A percentile compares a stretch with the other conserved stretches of the same genome.
Conservation (phyloP, 2,888 invertebrate genomes). For the Cataglyphis altisquamis region DNA sequence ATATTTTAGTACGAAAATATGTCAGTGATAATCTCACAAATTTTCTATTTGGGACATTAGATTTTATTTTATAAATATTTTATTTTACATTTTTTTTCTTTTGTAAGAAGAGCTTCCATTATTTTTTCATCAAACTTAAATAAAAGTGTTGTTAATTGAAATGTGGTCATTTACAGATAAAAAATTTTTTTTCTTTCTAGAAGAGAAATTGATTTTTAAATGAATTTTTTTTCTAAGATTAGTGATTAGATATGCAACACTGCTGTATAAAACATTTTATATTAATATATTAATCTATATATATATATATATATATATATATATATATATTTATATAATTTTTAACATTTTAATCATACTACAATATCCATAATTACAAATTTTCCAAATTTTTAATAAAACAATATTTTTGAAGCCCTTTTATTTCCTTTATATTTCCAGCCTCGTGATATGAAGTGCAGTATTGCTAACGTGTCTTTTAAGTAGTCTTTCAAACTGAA, state of each 20-base stretch:
- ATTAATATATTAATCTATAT: neutral
- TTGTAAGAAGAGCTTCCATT: neutral
- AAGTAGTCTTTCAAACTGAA: neutral
- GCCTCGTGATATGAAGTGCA: neutral
- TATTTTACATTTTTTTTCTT: neutral
- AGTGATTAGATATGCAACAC: neutral
- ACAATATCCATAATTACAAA: neutral
- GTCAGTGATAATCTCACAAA: neutral
- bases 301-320: neutral
- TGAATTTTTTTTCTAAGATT: neutral
- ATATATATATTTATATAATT: neutral
- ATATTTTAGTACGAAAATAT: neutral
- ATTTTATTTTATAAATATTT: neutral
- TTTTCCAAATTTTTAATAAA: neutral
- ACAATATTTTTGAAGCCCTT: no score
- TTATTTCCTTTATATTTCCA: neutral
- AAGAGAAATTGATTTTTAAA: slow-evolving; percentile 3
- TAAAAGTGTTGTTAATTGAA: neutral
- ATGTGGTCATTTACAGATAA: neutral
- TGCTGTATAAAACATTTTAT: neutral
- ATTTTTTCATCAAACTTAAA: slow-evolving; percentile 1
- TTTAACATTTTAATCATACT: neutral
- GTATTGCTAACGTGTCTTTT: neutral
- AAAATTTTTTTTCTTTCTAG: neutral
- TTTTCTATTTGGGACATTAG: slow-evolving; percentile 1